phyloP scores from a whole-genome alignment of 2,797 vertebrate species.

The Pangasius larnaudii region DNA sequence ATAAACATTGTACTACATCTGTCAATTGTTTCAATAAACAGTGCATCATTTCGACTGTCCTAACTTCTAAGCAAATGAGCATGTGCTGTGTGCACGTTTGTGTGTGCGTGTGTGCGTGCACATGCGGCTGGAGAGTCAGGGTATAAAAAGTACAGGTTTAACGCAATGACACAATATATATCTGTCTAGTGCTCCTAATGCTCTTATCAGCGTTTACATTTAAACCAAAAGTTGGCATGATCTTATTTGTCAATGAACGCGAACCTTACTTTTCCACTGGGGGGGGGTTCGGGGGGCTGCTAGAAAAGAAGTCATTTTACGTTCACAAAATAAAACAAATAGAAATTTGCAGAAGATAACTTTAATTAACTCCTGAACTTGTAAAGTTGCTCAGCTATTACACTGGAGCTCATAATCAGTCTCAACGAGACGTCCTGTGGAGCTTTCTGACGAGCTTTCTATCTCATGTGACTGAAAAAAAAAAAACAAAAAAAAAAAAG shows the following conservation, averaged over 20 bases:
- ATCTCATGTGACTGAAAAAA: neutral
- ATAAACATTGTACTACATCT: neutral
- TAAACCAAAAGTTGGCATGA: neutral
- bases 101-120: neutral
- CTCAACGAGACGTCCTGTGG: neutral
- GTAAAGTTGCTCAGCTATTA: neutral
- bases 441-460: neutral
- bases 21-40: conserved; percentile 24
- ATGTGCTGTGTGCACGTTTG: neutral
- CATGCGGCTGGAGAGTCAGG: neutral
- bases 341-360: neutral
- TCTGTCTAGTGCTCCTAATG: neutral
- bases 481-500: too few species aligned
- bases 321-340: neutral
- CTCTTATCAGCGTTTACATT: neutral
- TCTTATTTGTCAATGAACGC: neutral
- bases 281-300: neutral
- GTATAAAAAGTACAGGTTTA: neutral
- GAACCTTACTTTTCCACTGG: neutral
- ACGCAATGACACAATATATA: neutral
- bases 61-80: neutral
- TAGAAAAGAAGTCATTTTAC: neutral
- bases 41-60: neutral
- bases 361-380: neutral
- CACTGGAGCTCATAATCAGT: conserved; percentile 2